These are phyloP conservation scores for Papilio glaucus DNA, from an alignment of 1,140 invertebrate genomes.

Conservation along the genomic window DNA sequence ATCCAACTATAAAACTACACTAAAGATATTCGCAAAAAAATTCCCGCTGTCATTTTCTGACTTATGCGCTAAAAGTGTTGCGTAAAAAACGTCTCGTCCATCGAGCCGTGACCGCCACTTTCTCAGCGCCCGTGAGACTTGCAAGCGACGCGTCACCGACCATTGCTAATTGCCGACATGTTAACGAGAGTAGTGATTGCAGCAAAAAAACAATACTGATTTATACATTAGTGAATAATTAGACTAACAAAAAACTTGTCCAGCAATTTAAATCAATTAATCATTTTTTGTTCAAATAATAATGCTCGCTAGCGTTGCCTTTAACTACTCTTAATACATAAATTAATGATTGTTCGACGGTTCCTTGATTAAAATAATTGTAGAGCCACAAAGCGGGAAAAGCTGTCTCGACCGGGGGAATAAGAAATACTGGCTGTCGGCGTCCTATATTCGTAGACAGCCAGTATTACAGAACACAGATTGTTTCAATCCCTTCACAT, in stretches of 20 bases:
- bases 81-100: conserved; percentile 46
- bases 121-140: conserved; percentile 42
- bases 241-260: neutral
- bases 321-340: too few species aligned
- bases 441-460: too few species aligned
- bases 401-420: too few species aligned
- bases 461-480: too few species aligned
- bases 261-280: conserved; percentile 3
- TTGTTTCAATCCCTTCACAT: too few species aligned
- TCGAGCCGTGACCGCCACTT: conserved; percentile 53
- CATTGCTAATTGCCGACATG: conserved; percentile 8
- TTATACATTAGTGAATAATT: conserved; percentile 11
- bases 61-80: conserved; percentile 34
- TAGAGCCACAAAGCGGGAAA: too few species aligned
- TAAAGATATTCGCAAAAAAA: too few species aligned
- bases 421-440: too few species aligned
- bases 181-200: neutral
- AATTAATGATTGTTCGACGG: too few species aligned
- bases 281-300: neutral
- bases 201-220: conserved; percentile 2
- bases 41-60: conserved; percentile 6
- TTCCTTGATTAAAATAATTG: too few species aligned
- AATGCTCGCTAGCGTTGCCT: neutral
- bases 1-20: too few species aligned
- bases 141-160: conserved; percentile 4